These are phyloP conservation scores for Elachura formosa DNA, from an alignment of 2,113 vertebrate species.

Conservation along the genomic window DNA sequence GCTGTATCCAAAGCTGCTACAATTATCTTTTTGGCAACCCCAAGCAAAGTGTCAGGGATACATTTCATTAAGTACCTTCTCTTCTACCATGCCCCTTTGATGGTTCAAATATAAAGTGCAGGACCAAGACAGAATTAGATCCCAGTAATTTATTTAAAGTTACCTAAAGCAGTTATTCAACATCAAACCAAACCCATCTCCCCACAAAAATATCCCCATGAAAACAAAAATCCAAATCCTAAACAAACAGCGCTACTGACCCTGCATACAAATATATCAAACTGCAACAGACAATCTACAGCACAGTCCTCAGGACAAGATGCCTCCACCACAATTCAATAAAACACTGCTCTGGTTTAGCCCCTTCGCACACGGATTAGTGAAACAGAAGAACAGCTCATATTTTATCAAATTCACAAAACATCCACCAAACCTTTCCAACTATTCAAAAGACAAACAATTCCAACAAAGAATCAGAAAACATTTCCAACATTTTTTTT, in stretches of 20 bases:
- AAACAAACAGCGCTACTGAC: neutral
- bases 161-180: neutral
- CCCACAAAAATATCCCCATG: too few species aligned
- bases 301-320: neutral
- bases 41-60: neutral
- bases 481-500: neutral
- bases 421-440: neutral
- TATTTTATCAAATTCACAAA: neutral
- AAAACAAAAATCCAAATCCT: neutral
- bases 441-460: neutral
- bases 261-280: neutral
- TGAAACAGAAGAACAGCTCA: neutral
- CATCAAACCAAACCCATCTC: neutral
- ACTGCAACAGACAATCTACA: neutral
- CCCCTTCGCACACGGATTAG: neutral
- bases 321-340: neutral
- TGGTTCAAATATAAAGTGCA: neutral
- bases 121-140: neutral
- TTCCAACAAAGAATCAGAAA: neutral
- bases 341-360: neutral
- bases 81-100: neutral
- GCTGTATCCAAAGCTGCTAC: neutral
- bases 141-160: neutral
- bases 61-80: neutral
- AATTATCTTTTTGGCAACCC: neutral